Conservation (phyloP, 1,140 invertebrate species). For the Diploscapter pachys region DNA sequence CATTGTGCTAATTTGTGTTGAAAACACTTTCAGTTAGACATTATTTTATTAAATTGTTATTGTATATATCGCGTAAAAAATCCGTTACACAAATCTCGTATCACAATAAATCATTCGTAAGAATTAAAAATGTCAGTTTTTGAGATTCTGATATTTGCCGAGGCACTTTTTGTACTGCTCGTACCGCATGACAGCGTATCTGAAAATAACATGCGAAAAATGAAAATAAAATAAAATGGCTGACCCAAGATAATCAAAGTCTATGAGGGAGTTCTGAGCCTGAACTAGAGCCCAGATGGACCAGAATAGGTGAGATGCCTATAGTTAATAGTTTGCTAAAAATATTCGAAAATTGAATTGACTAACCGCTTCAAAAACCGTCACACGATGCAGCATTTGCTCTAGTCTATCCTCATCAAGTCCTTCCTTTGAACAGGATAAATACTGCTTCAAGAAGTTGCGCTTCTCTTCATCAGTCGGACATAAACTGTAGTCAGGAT, state of each 20-base stretch:
- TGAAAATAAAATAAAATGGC: not conserved
- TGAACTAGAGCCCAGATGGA: conserved; percentile 87
- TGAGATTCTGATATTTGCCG: conserved; percentile 7
- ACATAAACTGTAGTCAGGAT: conserved; percentile 53
- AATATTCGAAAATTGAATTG: conserved; percentile 33
- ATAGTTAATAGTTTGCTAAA: conserved; percentile 25
- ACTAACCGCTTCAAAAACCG: too few species aligned
- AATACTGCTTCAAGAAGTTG: conserved; percentile 43
- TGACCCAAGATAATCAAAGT: conserved; percentile 88
- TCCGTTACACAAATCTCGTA: not conserved
- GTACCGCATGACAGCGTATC: conserved; percentile 24
- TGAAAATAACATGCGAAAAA: conserved; percentile 1
- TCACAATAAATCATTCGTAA: not conserved
- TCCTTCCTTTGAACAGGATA: conserved; percentile 24
- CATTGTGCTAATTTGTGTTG: not conserved
- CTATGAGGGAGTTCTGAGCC: conserved; percentile 80
- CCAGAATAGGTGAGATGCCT: conserved; percentile 82
- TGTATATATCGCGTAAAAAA: too few species aligned
- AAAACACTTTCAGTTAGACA: too few species aligned
- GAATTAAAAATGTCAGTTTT: not conserved
- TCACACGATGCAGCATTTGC: too few species aligned
- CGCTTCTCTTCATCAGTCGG: conserved; percentile 41
- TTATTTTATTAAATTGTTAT: too few species aligned
- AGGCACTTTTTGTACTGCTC: conserved; percentile 26
- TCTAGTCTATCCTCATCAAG: too few species aligned